A percentile compares a stretch with the other conserved stretches of the same genome.
These are phyloP conservation scores for Aphodius granarius DNA, from an alignment of 2,888 invertebrate species.

Conservation along the genomic window DNA sequence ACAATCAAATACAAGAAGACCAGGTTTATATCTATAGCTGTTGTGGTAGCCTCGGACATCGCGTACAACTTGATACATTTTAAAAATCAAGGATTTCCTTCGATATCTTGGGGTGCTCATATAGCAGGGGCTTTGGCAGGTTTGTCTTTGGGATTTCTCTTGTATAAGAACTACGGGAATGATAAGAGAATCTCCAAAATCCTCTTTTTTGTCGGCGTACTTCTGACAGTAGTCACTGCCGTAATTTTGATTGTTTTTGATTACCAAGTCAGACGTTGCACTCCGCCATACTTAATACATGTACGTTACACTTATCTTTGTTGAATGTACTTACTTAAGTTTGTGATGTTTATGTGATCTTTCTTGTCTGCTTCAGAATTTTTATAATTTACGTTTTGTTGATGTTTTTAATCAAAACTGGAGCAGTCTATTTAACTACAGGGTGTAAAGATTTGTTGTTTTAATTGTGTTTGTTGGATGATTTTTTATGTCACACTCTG, in stretches of 20 bases:
- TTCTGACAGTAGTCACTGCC: conserved; percentile 32
- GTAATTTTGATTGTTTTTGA: conserved; percentile 35
- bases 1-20: conserved; percentile 55
- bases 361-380: neutral
- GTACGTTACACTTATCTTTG: conserved; percentile 39
- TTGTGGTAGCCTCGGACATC: conserved; percentile 68
- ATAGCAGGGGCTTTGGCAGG: conserved; percentile 70
- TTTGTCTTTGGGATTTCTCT: conserved; percentile 63
- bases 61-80: conserved; percentile 58
- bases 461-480: neutral
- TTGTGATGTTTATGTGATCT: neutral
- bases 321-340: conserved; percentile 29
- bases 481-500: neutral
- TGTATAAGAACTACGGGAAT: conserved; percentile 54
- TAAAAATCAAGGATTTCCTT: conserved; percentile 53
- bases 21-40: conserved; percentile 62
- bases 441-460: neutral
- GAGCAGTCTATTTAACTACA: neutral
- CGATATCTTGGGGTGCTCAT: conserved; percentile 73
- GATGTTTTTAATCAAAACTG: neutral
- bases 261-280: conserved; percentile 41
- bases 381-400: neutral
- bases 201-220: conserved; percentile 35
- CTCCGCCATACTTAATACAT: conserved; percentile 35
- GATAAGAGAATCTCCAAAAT: conserved; percentile 29